A percentile compares a stretch with the other conserved stretches of the same genome.
phyloP scores from a whole-genome alignment of 2,797 vertebrate species.

The Apogon hyalosoma region DNA sequence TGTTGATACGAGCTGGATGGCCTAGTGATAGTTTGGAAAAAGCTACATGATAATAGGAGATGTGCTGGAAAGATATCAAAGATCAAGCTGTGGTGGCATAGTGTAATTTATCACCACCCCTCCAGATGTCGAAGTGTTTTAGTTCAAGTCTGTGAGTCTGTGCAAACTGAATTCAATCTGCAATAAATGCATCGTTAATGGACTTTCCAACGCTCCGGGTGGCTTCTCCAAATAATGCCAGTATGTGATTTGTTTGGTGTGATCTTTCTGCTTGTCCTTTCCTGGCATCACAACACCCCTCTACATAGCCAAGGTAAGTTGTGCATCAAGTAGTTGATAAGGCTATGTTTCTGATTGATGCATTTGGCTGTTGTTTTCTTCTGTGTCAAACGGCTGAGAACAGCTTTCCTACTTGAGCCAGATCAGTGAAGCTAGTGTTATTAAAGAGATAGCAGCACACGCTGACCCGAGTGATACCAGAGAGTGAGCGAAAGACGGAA shows the following conservation, averaged over 20 bases:
- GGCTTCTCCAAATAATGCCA: neutral
- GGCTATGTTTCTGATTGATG: conserved; percentile 34
- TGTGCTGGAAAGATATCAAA: conserved; percentile 70
- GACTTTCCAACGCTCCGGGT: neutral
- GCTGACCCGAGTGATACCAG: conserved; percentile 86
- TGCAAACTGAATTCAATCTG: conserved; percentile 24
- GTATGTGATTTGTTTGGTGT: conserved; percentile 2
- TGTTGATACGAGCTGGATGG: conserved; percentile 61
- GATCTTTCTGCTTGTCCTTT: neutral
- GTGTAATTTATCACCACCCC: conserved; percentile 58
- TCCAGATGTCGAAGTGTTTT: conserved; percentile 54
- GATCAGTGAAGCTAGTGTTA: conserved; percentile 83
- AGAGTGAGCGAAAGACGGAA: conserved; percentile 54
- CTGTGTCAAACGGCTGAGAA: conserved; percentile 56
- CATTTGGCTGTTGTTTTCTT: conserved; percentile 79
- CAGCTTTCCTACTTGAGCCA: conserved; percentile 57
- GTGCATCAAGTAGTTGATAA: conserved; percentile 46
- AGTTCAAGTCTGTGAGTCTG: conserved; percentile 43
- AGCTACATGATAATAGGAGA: conserved; percentile 66
- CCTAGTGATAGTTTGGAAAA: conserved; percentile 61
- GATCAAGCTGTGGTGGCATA: conserved; percentile 54
- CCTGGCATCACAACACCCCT: conserved; percentile 4
- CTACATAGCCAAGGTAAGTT: conserved; percentile 16
- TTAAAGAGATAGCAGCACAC: conserved; percentile 87
- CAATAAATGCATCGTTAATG: conserved; percentile 2